phyloP scores from a whole-genome alignment of 2,888 invertebrate genomes.

The Pseudeuparius sepicola region DNA sequence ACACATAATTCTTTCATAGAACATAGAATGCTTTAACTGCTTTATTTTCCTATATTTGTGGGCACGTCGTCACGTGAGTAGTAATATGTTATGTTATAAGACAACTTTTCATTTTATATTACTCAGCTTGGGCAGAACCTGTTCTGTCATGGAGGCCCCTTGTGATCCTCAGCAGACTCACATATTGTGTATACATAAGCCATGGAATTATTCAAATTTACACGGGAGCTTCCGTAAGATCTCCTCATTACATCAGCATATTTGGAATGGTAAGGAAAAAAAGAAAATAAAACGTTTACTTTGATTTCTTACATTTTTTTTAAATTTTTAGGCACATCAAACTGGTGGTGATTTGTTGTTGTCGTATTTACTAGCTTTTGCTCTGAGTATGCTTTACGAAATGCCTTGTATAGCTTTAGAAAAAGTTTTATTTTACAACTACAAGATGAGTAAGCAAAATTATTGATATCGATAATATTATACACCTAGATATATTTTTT shows the following conservation, averaged over 20 bases:
- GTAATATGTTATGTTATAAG: no score
- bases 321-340: constrained; percentile 26
- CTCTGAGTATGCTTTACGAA: constrained; percentile 30
- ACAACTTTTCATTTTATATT: no score
- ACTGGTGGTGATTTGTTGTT: constrained; percentile 29
- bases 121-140: constrained; percentile 29
- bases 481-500: no score
- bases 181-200: constrained; percentile 31
- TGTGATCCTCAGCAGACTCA: constrained; percentile 28
- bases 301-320: constrained; percentile 8
- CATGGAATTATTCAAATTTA: constrained; percentile 31
- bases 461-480: no score
- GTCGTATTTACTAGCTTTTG: constrained; percentile 28
- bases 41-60: no score
- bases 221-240: constrained; percentile 26
- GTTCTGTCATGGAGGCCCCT: constrained; percentile 31
- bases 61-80: no score
- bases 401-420: constrained; percentile 31
- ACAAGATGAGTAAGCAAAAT: no score
- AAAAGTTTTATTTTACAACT: constrained; percentile 26
- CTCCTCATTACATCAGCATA: constrained; percentile 26
- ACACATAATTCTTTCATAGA: no score
- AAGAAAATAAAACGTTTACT: no score
- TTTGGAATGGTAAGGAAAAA: constrained; percentile 30
- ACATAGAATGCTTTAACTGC: no score